Evolutionary conservation across 2,113 vertebrate species (phyloP), one percentile per base, ranked within the genome.

Genomic region (Muntiacus reevesi): DNA sequence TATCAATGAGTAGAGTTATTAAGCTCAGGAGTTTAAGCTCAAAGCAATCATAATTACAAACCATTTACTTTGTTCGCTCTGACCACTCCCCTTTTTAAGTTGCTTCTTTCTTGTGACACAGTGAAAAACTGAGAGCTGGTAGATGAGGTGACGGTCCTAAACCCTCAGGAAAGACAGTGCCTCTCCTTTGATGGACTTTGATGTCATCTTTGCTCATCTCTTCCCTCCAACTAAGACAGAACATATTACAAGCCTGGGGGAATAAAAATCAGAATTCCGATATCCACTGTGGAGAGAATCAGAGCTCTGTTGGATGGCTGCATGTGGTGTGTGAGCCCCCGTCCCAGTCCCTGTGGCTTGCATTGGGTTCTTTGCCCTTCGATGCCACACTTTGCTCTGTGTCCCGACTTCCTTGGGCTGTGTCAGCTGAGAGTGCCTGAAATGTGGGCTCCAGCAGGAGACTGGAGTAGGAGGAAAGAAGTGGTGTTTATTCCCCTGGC

Each of bases 381-480:
- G 2, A 7, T 14, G 33, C 16, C 19, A 40, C 21, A 2, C 23
- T 83, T 45, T 14, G 45, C 52, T 83, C 25, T 43, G 9, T 17
- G 25, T 14, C 12, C 28, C 6, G 7, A 28, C 13, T 14, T 2
- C 54, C 50, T 2, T 6, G 5, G 25, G 25, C 40, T 62, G 7
- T 2, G 7, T 25, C 28, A 43, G 23, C 3, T 6, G 27, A 12
- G 5, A 2, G 17, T 79, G 7, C 23, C 9, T 25, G 40, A 19
- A 4, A 2, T 7, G 1, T 16, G 21, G 9, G 4, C 23, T 55
- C 52, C 30, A 3, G 23, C 7, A 10, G 28, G 43, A 54, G 11
- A 64, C 12, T 0, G 2, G 14, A 14, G 6, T 0, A 0, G 6
- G 14, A 43, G 7, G 60, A 78, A n/a, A 27, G 11, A 33, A 5